Evolutionary conservation across 1,140 invertebrate species (phyloP).

Genomic region (Bombus pyrosoma): DNA sequence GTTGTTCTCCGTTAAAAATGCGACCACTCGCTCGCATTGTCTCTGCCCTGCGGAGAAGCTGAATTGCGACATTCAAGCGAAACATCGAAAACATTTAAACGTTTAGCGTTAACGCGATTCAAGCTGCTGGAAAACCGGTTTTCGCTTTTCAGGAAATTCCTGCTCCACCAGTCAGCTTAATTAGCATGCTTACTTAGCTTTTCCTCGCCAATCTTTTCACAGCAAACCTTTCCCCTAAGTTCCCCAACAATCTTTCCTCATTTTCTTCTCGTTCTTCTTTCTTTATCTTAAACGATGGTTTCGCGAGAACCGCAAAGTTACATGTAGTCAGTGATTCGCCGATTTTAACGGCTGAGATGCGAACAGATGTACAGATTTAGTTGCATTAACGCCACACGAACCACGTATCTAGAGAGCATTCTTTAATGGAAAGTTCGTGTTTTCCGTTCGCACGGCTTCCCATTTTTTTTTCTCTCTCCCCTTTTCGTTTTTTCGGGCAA

Average conservation of each 20-base stretch:
- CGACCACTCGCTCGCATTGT: conserved; percentile 38
- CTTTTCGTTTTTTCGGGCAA: not conserved
- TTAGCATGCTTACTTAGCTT: conserved; percentile 8
- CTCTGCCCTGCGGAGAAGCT: not conserved
- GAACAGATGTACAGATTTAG: conserved; percentile 15
- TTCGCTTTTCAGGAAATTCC: conserved; percentile 23
- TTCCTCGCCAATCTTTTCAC: not conserved
- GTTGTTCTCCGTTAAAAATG: conserved; percentile 47
- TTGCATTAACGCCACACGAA: not conserved
- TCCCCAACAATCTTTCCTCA: too few species aligned
- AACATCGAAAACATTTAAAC: conserved; percentile 50
- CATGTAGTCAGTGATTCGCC: not conserved
- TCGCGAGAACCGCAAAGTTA: not conserved
- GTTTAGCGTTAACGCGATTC: conserved; percentile 17
- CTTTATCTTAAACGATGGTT: too few species aligned
- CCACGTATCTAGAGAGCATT: not conserved
- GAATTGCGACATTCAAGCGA: conserved; percentile 34
- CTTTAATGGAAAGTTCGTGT: conserved; percentile 32
- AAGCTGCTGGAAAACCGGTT: conserved; percentile 1
- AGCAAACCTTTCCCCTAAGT: not conserved
- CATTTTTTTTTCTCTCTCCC: not conserved
- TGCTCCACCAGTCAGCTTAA: not conserved
- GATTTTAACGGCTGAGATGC: not conserved
- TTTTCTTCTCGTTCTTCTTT: not conserved
- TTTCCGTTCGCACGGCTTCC: not conserved